Evolutionary conservation across 2,113 vertebrate genomes (phyloP).

Genomic region (Psilopogon haemacephalus): DNA sequence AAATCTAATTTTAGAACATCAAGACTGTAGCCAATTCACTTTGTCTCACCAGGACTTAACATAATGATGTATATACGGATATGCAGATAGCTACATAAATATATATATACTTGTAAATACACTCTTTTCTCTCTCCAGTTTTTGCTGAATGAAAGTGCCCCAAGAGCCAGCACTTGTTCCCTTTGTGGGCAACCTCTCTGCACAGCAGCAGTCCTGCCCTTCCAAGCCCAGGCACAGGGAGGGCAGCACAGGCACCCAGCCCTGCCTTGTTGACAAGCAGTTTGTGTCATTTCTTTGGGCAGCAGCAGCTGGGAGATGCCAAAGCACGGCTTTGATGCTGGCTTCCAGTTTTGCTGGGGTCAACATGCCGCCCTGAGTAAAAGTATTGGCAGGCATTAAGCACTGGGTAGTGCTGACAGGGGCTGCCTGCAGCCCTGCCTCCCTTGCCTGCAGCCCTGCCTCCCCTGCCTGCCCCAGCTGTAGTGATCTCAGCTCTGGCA

Average conservation of each 20-base stretch:
- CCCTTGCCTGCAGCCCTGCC: not conserved
- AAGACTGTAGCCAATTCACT: not conserved
- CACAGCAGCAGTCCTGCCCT: not conserved
- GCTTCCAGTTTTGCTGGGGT: not conserved
- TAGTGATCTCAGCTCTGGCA: not conserved
- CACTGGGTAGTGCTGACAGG: not conserved
- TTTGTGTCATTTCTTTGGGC: not conserved
- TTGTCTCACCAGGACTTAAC: constrained; percentile 19
- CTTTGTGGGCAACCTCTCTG: not conserved
- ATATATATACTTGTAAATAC: not conserved
- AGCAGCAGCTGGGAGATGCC: not conserved
- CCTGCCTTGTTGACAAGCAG: not conserved
- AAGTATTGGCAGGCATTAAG: not conserved
- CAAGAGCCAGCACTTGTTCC: not conserved
- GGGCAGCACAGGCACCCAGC: rapidly evolving
- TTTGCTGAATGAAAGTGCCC: not conserved
- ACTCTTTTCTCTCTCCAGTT: not conserved
- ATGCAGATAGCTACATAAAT: not conserved
- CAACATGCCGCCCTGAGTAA: not conserved
- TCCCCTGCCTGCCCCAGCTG: rapidly evolving
- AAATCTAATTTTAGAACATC: constrained; percentile 36
- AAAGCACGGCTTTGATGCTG: not conserved
- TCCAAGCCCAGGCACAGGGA: rapidly evolving
- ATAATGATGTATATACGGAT: not conserved
- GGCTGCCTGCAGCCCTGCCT: not conserved